Conservation (phyloP, 2,113 vertebrate species). For the Electrona antarctica region DNA sequence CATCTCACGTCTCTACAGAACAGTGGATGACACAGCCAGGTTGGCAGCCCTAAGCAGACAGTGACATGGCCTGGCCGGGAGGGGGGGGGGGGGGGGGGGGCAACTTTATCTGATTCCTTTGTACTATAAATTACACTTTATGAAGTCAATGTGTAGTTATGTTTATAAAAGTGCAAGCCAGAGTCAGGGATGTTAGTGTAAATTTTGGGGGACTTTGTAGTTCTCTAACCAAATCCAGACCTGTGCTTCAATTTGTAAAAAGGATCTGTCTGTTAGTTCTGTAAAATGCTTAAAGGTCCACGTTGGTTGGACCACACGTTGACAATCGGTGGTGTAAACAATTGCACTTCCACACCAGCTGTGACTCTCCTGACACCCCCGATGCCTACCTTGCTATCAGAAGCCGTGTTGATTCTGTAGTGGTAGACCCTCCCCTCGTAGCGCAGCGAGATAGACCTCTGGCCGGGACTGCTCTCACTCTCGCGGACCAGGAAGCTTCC, state of each 20-base stretch:
- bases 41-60: slow-evolving; percentile 4
- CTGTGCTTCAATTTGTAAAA: background rate
- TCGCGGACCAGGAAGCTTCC: slow-evolving; percentile 98
- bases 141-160: background rate
- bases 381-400: slow-evolving; percentile 89
- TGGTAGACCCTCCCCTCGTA: slow-evolving; percentile 98
- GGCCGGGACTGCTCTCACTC: slow-evolving; percentile 98
- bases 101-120: too few species aligned
- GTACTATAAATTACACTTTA: too few species aligned
- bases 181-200: background rate
- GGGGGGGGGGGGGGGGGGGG: too few species aligned
- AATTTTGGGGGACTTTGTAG: background rate
- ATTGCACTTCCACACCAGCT: too few species aligned
- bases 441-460: slow-evolving; percentile 96
- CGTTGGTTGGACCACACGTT: too few species aligned
- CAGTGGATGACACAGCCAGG: slow-evolving; percentile 47
- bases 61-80: too few species aligned
- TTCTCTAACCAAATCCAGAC: background rate
- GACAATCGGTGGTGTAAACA: too few species aligned
- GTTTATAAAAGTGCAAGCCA: background rate
- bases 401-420: slow-evolving; percentile 98
- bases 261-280: too few species aligned
- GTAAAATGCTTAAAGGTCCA: too few species aligned
- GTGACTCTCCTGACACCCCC: background rate
- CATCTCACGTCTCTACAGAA: slow-evolving; percentile 53